A percentile compares a stretch with the other conserved stretches of the same genome.
phyloP scores from a whole-genome alignment of 2,888 invertebrate species.

The Lasius fuliginosus region DNA sequence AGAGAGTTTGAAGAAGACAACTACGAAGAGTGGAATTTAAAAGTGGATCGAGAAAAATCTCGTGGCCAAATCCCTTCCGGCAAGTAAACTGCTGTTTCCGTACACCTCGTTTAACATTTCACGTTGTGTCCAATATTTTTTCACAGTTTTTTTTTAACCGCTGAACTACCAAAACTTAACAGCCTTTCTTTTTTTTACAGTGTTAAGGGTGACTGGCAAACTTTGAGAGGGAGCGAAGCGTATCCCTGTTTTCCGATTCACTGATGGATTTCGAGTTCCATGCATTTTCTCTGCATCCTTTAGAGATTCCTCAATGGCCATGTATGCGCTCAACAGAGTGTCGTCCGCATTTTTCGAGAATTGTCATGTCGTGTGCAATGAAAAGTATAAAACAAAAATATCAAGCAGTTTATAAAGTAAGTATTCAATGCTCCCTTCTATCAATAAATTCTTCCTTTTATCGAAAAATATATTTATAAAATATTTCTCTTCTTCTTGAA shows the following conservation, averaged over 20 bases:
- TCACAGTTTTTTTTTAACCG: not conserved
- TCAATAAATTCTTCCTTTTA: slow-evolving; percentile 13
- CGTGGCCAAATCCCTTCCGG: not conserved
- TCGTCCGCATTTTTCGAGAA: slow-evolving; percentile 31
- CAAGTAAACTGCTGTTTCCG: slow-evolving; percentile 13
- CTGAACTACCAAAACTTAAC: not conserved
- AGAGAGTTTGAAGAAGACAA: not conserved
- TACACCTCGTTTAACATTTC: slow-evolving; percentile 28
- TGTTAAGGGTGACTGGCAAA: slow-evolving; percentile 25
- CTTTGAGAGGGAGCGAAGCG: slow-evolving; percentile 49
- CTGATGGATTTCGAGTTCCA: slow-evolving; percentile 64
- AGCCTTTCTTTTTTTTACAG: not conserved
- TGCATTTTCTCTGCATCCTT: slow-evolving; percentile 24
- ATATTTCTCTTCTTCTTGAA: slow-evolving; percentile 1
- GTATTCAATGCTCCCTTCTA: slow-evolving; percentile 1
- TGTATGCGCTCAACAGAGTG: slow-evolving; percentile 33
- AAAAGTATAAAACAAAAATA: slow-evolving; percentile 22
- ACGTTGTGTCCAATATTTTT: slow-evolving; percentile 29
- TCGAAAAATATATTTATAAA: slow-evolving; percentile 18
- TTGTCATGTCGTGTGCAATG: not conserved
- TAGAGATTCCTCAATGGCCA: slow-evolving; percentile 1
- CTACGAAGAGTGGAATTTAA: slow-evolving; percentile 1
- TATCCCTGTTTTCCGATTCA: slow-evolving; percentile 66
- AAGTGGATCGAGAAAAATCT: not conserved
- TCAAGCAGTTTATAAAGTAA: slow-evolving; percentile 32